phyloP scores from a whole-genome alignment of 2,888 invertebrate genomes.

The Synergus itoensis region DNA sequence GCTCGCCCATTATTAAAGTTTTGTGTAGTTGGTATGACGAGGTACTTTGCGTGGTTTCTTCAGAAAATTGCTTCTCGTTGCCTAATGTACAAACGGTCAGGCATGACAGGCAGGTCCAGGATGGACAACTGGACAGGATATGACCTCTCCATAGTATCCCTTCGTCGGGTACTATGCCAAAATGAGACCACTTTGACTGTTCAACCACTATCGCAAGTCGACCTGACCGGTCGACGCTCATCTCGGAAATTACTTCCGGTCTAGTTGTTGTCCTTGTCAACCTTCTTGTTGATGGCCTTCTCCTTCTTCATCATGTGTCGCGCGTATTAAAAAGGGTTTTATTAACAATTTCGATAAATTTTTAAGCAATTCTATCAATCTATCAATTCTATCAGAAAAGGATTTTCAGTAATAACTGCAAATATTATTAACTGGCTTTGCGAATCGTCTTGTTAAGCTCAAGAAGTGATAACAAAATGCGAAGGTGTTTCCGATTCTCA shows the following conservation, averaged over 20 bases:
- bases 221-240: constrained; percentile 67
- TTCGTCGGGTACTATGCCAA: constrained; percentile 65
- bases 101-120: constrained; percentile 60
- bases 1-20: constrained; percentile 4
- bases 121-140: constrained; percentile 73
- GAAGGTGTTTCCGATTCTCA: constrained; percentile 15
- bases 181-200: constrained; percentile 78
- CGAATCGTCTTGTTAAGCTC: neutral
- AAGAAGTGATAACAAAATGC: neutral
- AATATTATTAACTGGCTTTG: no score
- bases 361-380: neutral
- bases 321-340: neutral
- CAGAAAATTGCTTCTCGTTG: constrained; percentile 70
- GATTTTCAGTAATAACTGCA: no score
- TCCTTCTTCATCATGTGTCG: neutral
- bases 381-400: no score
- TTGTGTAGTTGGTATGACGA: neutral
- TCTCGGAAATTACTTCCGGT: constrained; percentile 78
- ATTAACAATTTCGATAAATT: neutral
- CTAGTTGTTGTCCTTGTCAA: constrained; percentile 66
- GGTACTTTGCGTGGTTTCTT: constrained; percentile 68
- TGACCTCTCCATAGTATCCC: constrained; percentile 73
- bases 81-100: constrained; percentile 66
- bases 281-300: constrained; percentile 42
- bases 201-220: constrained; percentile 76